Evolutionary conservation across 1,140 invertebrate genomes (phyloP).

Genomic region (Physella acuta): DNA sequence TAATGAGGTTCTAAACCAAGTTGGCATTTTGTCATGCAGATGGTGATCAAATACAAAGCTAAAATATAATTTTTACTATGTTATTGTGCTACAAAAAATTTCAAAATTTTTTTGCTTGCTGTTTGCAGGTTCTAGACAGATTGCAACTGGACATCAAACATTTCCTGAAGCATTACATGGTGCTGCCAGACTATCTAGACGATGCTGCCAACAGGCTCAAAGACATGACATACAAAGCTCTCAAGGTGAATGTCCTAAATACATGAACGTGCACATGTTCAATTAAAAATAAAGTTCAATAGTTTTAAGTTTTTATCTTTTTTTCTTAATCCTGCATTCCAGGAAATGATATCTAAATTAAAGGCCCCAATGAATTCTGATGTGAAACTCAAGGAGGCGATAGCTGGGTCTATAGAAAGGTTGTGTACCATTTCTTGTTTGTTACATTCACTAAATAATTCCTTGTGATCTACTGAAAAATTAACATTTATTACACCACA

Average conservation of each 20-base stretch:
- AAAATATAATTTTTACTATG: too few species aligned
- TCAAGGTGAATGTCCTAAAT: too few species aligned
- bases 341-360: conserved; percentile 38
- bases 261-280: too few species aligned
- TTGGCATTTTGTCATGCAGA: too few species aligned
- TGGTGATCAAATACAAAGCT: too few species aligned
- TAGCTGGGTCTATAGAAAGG: conserved; percentile 42
- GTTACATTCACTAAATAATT: neutral
- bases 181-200: conserved; percentile 47
- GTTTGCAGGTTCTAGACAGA: conserved; percentile 33
- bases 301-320: neutral
- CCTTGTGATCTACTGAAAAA: neutral
- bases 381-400: conserved; percentile 36
- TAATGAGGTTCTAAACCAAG: too few species aligned
- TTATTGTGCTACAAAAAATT: too few species aligned
- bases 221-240: conserved; percentile 37
- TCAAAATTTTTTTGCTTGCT: too few species aligned
- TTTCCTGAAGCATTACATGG: conserved; percentile 50
- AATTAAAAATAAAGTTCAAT: too few species aligned
- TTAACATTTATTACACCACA: conserved; percentile 23
- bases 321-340: conserved; percentile 22
- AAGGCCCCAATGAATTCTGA: conserved; percentile 28
- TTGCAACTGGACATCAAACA: conserved; percentile 38
- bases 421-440: conserved; percentile 19
- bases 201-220: conserved; percentile 42